Evolutionary conservation across 2,113 vertebrate species (phyloP).

Genomic region (Macquaria australasica): DNA sequence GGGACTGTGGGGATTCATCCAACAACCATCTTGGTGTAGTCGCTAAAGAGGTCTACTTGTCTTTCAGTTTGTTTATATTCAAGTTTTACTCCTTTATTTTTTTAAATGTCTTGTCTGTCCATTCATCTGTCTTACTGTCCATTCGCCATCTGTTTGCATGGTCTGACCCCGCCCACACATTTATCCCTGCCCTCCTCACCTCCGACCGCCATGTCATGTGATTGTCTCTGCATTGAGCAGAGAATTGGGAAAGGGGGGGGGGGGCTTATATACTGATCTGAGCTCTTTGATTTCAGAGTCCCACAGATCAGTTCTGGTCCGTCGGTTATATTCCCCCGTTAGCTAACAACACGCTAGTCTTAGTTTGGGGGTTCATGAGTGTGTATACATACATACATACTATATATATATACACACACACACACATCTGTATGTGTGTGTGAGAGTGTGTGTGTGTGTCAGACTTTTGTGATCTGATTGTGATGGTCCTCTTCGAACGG

Average conservation of each 20-base stretch:
- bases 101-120: slow-evolving; percentile 36
- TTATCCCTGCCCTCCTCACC: slow-evolving; percentile 17
- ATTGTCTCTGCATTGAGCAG: slow-evolving; percentile 65
- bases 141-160: background rate
- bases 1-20: slow-evolving; percentile 31
- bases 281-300: slow-evolving; percentile 37
- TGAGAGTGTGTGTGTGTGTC: slow-evolving; percentile 77
- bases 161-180: slow-evolving; percentile 16
- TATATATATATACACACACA: too few species aligned
- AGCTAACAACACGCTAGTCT: slow-evolving; percentile 14
- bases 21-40: slow-evolving; percentile 34
- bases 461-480: slow-evolving; percentile 98
- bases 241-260: background rate
- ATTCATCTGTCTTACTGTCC: slow-evolving; percentile 50
- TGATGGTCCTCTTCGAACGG: slow-evolving; percentile 95
- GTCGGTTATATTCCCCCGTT: slow-evolving; percentile 27
- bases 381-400: slow-evolving; percentile 15
- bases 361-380: slow-evolving; percentile 21
- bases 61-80: slow-evolving; percentile 63
- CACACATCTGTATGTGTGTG: background rate
- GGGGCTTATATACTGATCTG: slow-evolving; percentile 15
- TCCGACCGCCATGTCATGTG: slow-evolving; percentile 24
- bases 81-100: slow-evolving; percentile 63
- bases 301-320: slow-evolving; percentile 40
- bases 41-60: slow-evolving; percentile 51